phyloP scores from a whole-genome alignment of 2,797 vertebrate species.

The Chaetodon trifasciatus region DNA sequence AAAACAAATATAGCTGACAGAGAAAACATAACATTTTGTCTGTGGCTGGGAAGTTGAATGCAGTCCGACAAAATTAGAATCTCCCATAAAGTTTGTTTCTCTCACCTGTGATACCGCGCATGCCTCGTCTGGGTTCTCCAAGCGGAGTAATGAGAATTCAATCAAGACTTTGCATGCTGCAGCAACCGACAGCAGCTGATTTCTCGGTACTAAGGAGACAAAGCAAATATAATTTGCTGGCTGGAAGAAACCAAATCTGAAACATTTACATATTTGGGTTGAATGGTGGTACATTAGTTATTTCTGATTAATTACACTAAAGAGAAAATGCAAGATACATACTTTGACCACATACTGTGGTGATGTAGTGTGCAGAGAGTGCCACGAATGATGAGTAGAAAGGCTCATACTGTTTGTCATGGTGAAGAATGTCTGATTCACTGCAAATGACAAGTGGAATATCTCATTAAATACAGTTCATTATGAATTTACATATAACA shows the following conservation, averaged over 20 bases:
- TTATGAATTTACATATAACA: slow-evolving; percentile 6
- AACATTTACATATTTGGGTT: not conserved
- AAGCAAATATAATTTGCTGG: not conserved
- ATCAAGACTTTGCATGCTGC: slow-evolving; percentile 98
- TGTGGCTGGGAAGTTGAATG: not conserved
- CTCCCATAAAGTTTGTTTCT: not conserved
- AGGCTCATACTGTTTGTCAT: slow-evolving; percentile 99
- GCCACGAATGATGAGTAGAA: slow-evolving; percentile 99
- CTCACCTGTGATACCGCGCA: slow-evolving; percentile 99
- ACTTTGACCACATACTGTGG: slow-evolving; percentile 98
- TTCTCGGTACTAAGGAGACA: slow-evolving; percentile 91
- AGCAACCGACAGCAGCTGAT: slow-evolving; percentile 96
- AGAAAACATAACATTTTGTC: not conserved
- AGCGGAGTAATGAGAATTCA: slow-evolving; percentile 95
- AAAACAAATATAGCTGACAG: not conserved
- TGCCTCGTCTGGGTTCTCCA: slow-evolving; percentile 98
- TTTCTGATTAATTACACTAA: not conserved
- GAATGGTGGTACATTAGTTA: not conserved
- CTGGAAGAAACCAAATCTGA: not conserved
- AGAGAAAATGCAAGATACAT: slow-evolving; percentile 77
- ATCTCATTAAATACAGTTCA: slow-evolving; percentile 14
- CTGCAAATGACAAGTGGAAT: slow-evolving; percentile 81
- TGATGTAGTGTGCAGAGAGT: slow-evolving; percentile 99
- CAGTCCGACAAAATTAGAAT: not conserved
- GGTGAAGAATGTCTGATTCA: slow-evolving; percentile 97